Conservation (phyloP, 2,113 vertebrate genomes). For the Nibea coibor region DNA sequence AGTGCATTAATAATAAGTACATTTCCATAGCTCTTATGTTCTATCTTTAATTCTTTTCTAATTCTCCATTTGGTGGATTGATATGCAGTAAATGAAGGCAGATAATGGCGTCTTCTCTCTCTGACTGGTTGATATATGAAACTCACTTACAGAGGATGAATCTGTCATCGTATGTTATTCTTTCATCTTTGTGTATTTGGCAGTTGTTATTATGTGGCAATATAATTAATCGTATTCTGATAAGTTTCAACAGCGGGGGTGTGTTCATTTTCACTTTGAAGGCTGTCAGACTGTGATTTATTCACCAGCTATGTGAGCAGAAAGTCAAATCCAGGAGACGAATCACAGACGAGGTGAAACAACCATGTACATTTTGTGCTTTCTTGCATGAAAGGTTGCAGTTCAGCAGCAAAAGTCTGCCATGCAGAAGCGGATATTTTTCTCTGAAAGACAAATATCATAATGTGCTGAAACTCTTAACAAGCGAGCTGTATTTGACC, state of each 20-base stretch:
- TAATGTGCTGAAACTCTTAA: neutral
- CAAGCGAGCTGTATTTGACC: neutral
- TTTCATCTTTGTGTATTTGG: neutral
- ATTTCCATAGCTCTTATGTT: neutral
- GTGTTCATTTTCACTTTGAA: too few species aligned
- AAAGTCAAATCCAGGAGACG: neutral
- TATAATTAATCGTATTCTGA: too few species aligned
- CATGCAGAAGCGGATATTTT: neutral
- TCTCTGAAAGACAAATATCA: neutral
- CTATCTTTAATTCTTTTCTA: neutral
- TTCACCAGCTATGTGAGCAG: neutral
- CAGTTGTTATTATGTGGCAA: neutral
- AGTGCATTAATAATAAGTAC: too few species aligned
- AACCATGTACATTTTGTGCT: neutral
- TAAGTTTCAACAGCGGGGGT: too few species aligned
- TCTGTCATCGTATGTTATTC: neutral
- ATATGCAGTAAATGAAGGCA: neutral
- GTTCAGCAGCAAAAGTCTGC: neutral
- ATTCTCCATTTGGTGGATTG: neutral
- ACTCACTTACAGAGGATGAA: neutral
- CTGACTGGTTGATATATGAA: neutral
- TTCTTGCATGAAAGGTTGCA: too few species aligned
- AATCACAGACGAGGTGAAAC: neutral
- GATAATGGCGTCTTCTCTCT: neutral
- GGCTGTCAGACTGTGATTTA: too few species aligned